Evolutionary conservation across 2,797 vertebrate genomes (phyloP).

Genomic region (Danio albolineatus): DNA sequence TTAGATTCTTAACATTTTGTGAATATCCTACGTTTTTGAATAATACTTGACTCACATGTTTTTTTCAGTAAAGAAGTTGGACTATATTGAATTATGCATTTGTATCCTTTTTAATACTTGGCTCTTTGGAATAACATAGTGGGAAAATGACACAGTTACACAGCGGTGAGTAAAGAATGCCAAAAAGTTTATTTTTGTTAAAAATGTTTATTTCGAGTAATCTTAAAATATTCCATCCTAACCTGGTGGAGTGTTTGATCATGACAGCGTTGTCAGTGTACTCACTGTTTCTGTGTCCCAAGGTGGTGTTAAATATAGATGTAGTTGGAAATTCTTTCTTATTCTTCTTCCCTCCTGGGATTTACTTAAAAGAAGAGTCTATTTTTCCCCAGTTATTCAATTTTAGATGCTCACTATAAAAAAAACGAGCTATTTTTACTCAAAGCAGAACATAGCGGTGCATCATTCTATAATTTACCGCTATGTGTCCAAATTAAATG

Average conservation of each 20-base stretch:
- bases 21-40: too few relatives aligned
- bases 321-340: constrained; percentile 20
- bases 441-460: background rate
- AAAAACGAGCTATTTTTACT: constrained; percentile 23
- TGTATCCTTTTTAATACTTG: background rate
- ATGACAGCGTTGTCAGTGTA: constrained; percentile 32
- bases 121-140: background rate
- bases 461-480: constrained; percentile 17
- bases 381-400: background rate
- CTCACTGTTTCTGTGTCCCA: background rate
- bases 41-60: too few relatives aligned
- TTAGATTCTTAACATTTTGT: too few relatives aligned
- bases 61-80: too few relatives aligned
- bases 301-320: constrained; percentile 36
- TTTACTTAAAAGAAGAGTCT: background rate
- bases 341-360: constrained; percentile 11
- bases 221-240: constrained; percentile 27
- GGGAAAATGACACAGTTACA: background rate
- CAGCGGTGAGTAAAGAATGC: background rate
- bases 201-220: background rate
- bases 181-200: constrained; percentile 6
- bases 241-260: constrained; percentile 26
- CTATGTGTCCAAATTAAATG: constrained; percentile 55
- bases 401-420: constrained; percentile 7
- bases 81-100: background rate